A percentile compares a stretch with the other conserved stretches of the same genome.
These are phyloP conservation scores for Chirona hameri DNA, from an alignment of 2,888 invertebrate genomes.

Conservation along the genomic window DNA sequence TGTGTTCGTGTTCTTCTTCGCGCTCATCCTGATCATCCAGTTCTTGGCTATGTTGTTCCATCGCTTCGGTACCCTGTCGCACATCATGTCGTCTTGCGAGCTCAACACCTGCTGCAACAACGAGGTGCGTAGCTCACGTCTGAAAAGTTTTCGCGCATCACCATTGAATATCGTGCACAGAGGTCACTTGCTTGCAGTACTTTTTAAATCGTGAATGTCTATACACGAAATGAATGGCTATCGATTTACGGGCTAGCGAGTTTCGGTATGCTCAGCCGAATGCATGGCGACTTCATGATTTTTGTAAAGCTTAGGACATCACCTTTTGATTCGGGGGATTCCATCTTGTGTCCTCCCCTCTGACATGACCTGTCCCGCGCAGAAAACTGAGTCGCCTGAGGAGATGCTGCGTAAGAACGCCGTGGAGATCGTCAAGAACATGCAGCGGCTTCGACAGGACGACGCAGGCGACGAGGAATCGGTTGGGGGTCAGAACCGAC, in stretches of 20 bases:
- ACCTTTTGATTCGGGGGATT: too few species aligned
- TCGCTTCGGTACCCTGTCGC: conserved; percentile 93
- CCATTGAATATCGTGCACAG: too few species aligned
- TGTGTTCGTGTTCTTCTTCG: conserved; percentile 97
- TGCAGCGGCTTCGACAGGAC: conserved; percentile 67
- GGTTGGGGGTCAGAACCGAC: conserved; percentile 50
- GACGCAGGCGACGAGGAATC: conserved; percentile 43
- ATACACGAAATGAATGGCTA: too few species aligned
- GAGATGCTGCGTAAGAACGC: conserved; percentile 82
- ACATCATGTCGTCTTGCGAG: conserved; percentile 93
- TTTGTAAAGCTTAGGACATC: too few species aligned
- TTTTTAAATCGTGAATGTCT: too few species aligned
- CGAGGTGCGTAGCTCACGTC: neutral
- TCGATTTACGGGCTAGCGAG: too few species aligned
- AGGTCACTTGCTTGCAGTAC: too few species aligned
- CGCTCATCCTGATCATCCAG: conserved; percentile 90
- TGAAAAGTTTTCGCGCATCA: too few species aligned
- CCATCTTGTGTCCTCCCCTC: too few species aligned
- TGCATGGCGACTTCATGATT: too few species aligned
- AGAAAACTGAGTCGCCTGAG: conserved; percentile 82
- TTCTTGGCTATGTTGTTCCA: conserved; percentile 98
- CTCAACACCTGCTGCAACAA: conserved; percentile 61
- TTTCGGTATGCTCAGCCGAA: too few species aligned
- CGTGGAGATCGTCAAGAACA: conserved; percentile 85
- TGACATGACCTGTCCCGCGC: conserved; percentile 28